Base-by-base conservation (phyloP, 2,113 vertebrate species). In the Cheirogaleus medius region DNA sequence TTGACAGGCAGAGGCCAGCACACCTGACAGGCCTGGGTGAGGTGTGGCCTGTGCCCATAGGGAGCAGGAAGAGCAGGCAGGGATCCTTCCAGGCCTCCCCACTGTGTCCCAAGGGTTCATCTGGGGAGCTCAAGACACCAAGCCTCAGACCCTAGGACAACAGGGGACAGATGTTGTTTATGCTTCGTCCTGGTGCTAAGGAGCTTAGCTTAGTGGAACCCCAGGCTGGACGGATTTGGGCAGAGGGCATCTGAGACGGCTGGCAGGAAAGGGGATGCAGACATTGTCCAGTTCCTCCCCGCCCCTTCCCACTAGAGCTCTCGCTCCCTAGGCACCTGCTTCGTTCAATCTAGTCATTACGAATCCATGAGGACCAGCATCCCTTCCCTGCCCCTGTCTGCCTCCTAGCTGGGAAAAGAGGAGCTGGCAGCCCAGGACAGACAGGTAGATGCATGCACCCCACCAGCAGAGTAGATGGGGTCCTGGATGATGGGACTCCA, bases 151-250 rank as follows among this genome's bases (percentile, higher is more conserved):
- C 71, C 63, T 23, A 17, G 44, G 82, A 90, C 80, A 56, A 44
- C 6, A 71, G 56, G 66, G 64, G 20, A 89, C 90, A 95, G 90
- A 94, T 96, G 95, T 91, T 92, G 95, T 97, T 97, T 91, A 76
- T 80, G 42, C 58, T 37, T 17, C 14, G 23, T 73, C 77, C 88
- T 82, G 8, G 60, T 58, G 39, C 93, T 97, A 95, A 98, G 94
- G 74, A 97, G 93, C 91, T 97, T 96, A 96, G 85, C 81, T 63
- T 32, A 63, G 52, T 25, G 83, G 82, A 81, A 63, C 21, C 32
- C 58, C 4, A 3, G 63, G 78, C 49, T 63, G 74, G 80, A 32
- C 0, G 0, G 85, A 78, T 87, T 87, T 88, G 77, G 95, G 77
- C 56, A 64, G 54, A 90, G 73, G 63, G 37, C 42, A 42, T 64